phyloP scores from a whole-genome alignment of 1,140 invertebrate species.

The Diprion similis region DNA sequence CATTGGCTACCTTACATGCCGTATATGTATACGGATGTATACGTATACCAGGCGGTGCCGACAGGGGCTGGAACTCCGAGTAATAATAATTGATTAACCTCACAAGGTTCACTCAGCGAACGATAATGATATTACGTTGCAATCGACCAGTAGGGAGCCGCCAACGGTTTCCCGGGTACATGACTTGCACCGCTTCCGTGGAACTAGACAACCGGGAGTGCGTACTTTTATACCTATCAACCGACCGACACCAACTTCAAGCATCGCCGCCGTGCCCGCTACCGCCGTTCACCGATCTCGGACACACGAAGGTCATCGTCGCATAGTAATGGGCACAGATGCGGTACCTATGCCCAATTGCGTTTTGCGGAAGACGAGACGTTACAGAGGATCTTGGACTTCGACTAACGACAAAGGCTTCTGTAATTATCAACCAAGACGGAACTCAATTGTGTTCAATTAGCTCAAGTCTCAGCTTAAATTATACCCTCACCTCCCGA shows the following conservation, averaged over 20 bases:
- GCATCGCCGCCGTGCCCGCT: background rate
- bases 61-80: constrained; percentile 11
- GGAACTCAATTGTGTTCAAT: background rate
- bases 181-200: constrained; percentile 45
- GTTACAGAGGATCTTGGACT: background rate
- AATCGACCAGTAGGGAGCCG: constrained; percentile 33
- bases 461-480: background rate
- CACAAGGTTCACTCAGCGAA: constrained; percentile 35
- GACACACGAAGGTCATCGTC: constrained; percentile 4
- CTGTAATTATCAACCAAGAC: background rate
- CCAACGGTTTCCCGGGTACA: constrained; percentile 35
- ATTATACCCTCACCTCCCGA: background rate
- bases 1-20: background rate
- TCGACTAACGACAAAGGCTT: background rate
- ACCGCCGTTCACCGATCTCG: constrained; percentile 3
- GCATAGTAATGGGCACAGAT: background rate
- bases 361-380: too few species aligned
- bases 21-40: too few species aligned
- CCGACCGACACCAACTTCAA: constrained; percentile 10
- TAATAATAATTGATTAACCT: constrained; percentile 48
- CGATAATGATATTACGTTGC: constrained; percentile 44
- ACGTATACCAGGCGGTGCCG: too few species aligned
- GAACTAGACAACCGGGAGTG: constrained; percentile 26
- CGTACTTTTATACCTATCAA: constrained; percentile 12
- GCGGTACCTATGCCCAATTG: too few species aligned